These are phyloP conservation scores for Altica lythri DNA, from an alignment of 2,888 invertebrate species.

Conservation along the genomic window DNA sequence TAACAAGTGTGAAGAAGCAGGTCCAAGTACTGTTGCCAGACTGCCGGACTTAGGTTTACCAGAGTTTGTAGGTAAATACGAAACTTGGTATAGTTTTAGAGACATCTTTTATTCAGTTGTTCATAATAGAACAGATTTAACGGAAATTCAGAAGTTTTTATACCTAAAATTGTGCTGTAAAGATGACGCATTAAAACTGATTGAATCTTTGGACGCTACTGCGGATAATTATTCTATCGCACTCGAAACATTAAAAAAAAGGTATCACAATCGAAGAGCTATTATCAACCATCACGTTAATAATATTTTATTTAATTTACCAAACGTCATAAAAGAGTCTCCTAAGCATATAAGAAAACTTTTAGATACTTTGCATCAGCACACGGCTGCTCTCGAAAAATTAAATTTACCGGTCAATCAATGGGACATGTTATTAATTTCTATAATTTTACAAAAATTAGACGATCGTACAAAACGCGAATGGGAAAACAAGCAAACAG, in stretches of 20 bases:
- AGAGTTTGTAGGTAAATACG: neutral
- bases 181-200: neutral
- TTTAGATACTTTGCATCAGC: slow-evolving; percentile 24
- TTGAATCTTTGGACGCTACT: slow-evolving; percentile 7
- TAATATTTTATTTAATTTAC: slow-evolving; percentile 22
- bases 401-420: slow-evolving; percentile 26
- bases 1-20: neutral
- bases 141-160: neutral
- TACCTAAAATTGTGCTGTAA: slow-evolving; percentile 6
- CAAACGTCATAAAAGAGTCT: slow-evolving; percentile 14
- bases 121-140: neutral
- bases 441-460: slow-evolving; percentile 26
- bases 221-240: slow-evolving; percentile 15
- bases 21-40: neutral
- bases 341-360: slow-evolving; percentile 16
- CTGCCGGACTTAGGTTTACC: neutral
- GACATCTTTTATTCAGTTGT: neutral
- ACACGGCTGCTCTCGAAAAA: slow-evolving; percentile 24
- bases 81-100: neutral
- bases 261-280: slow-evolving; percentile 20
- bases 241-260: slow-evolving; percentile 16
- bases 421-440: slow-evolving; percentile 29
- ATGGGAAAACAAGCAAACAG: slow-evolving; percentile 22
- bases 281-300: slow-evolving; percentile 25
- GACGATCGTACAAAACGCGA: slow-evolving; percentile 26